Percentiles rank a stretch among this genome's conserved stretches.
phyloP scores from a whole-genome alignment of 1,140 invertebrate species.

The Zaprionus capensis region DNA sequence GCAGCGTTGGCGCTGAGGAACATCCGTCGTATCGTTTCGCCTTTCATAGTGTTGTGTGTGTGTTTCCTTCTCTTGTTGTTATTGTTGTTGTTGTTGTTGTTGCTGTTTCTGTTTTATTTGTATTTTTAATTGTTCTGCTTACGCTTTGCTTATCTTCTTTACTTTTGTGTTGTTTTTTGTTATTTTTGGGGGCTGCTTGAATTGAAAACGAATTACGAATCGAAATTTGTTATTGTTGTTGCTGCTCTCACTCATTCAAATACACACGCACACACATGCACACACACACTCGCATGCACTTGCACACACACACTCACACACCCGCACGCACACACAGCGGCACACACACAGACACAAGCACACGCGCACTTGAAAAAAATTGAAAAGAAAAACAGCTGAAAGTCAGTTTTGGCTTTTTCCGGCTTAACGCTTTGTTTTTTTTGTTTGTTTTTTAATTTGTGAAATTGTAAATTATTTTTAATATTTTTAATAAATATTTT shows the following conservation, averaged over 20 bases:
- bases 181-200: slow-evolving; percentile 21
- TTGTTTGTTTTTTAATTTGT: background rate
- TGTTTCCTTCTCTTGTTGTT: background rate
- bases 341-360: slow-evolving; percentile 26
- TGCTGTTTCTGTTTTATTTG: slow-evolving; percentile 21
- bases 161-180: slow-evolving; percentile 19
- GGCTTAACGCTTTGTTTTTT: slow-evolving; percentile 19
- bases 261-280: slow-evolving; percentile 9
- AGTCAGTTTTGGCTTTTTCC: slow-evolving; percentile 27
- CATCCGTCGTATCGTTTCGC: slow-evolving; percentile 64
- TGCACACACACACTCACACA: slow-evolving; percentile 9
- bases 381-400: slow-evolving; percentile 47
- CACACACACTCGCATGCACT: background rate
- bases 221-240: background rate
- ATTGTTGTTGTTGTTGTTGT: slow-evolving; percentile 21
- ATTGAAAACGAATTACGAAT: slow-evolving; percentile 26
- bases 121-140: slow-evolving; percentile 35
- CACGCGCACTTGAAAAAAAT: slow-evolving; percentile 71
- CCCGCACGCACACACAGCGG: slow-evolving; percentile 11
- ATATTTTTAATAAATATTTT: background rate
- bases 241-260: background rate
- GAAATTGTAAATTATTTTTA: background rate
- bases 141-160: slow-evolving; percentile 20
- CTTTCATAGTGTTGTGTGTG: slow-evolving; percentile 53
- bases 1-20: slow-evolving; percentile 28